phyloP scores from a whole-genome alignment of 2,113 vertebrate genomes.

The Proterorhinus semilunaris region DNA sequence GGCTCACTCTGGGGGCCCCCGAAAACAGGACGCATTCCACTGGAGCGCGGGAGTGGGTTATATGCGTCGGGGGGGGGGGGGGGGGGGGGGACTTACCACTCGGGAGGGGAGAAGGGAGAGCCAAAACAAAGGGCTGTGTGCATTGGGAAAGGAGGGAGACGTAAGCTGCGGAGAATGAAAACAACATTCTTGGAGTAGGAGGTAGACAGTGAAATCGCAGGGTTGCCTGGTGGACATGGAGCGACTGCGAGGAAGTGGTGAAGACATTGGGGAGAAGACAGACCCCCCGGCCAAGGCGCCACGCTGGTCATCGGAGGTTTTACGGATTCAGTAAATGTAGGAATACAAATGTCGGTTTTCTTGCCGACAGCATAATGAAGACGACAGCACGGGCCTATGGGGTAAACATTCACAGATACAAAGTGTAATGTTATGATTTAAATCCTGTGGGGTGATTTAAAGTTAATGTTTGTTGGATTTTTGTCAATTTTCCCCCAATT shows the following conservation, averaged over 20 bases:
- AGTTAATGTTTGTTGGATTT: too few species aligned
- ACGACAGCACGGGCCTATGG: too few species aligned
- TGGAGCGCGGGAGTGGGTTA: conserved; percentile 28
- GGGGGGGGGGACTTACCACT: conserved; percentile 60
- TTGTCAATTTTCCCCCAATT: too few species aligned
- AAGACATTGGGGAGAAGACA: not conserved
- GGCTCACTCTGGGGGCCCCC: conserved; percentile 51
- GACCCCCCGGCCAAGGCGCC: not conserved
- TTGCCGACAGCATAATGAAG: too few species aligned
- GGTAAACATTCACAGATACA: too few species aligned
- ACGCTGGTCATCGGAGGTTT: not conserved
- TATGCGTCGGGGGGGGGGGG: conserved; percentile 59
- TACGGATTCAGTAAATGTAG: too few species aligned
- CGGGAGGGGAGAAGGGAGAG: conserved; percentile 6
- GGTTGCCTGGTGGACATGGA: not conserved
- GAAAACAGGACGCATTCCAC: conserved; percentile 67
- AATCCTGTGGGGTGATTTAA: too few species aligned
- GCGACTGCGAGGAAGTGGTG: not conserved
- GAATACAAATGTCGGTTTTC: too few species aligned
- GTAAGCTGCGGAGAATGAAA: conserved; percentile 2
- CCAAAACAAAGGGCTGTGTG: conserved; percentile 47
- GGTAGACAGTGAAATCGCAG: not conserved
- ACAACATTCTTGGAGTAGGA: not conserved
- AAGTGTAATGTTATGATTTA: too few species aligned
- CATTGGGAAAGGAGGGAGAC: conserved; percentile 10